A percentile compares a stretch with the other conserved stretches of the same genome.
phyloP scores from a whole-genome alignment of 2,888 invertebrate species.

The Pandemis heparana region DNA sequence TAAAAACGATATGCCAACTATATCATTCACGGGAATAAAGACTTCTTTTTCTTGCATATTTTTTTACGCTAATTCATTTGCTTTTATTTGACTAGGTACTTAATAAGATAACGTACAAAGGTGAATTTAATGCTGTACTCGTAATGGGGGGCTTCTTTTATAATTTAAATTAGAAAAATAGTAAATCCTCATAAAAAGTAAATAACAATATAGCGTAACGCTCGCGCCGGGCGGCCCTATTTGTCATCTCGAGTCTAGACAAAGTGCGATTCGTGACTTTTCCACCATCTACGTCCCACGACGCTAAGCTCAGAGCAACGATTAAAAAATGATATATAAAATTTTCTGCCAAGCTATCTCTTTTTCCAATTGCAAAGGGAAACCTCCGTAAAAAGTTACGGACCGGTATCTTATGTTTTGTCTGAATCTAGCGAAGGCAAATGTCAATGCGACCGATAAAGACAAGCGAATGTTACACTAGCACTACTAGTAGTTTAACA shows the following conservation, averaged over 20 bases:
- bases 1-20: neutral
- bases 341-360: neutral
- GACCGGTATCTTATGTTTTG: too few species aligned
- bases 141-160: neutral
- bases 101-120: neutral
- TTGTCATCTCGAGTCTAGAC: conserved; percentile 79
- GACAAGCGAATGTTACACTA: too few species aligned
- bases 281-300: conserved; percentile 76
- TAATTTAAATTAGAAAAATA: neutral
- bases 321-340: conserved; percentile 28
- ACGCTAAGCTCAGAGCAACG: conserved; percentile 48
- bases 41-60: too few species aligned
- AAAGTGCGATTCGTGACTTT: conserved; percentile 80
- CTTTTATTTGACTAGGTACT: too few species aligned
- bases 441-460: too few species aligned
- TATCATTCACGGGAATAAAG: too few species aligned
- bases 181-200: conserved; percentile 24
- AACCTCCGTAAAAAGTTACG: neutral
- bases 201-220: conserved; percentile 46
- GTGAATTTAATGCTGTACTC: too few species aligned
- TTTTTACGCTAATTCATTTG: too few species aligned
- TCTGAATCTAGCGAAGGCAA: too few species aligned
- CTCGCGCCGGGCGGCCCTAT: conserved; percentile 54
- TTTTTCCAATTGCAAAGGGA: neutral
- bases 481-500: too few species aligned